These are phyloP conservation scores for Schizothorax lantsangensis DNA, from an alignment of 2,797 vertebrate genomes.

Conservation along the genomic window DNA sequence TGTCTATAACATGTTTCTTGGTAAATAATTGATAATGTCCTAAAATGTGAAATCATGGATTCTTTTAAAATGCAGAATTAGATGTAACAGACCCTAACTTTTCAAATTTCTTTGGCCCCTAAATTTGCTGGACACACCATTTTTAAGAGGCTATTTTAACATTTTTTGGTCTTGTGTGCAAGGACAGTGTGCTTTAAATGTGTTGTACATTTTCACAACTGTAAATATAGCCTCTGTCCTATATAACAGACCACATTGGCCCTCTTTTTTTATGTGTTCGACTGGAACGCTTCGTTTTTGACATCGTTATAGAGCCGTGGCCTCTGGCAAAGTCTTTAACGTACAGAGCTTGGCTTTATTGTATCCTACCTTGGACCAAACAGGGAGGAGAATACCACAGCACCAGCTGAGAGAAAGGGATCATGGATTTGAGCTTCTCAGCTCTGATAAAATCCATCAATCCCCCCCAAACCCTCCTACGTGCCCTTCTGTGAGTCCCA, in stretches of 20 bases:
- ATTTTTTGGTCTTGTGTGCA: background rate
- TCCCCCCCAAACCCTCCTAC: conserved; percentile 61
- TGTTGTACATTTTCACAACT: background rate
- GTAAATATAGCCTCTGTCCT: background rate
- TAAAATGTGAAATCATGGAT: background rate
- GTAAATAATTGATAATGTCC: background rate
- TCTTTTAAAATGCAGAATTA: conserved; percentile 3
- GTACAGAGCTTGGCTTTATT: conserved; percentile 31
- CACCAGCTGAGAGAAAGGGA: conserved; percentile 63
- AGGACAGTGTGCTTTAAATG: background rate
- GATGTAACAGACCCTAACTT: background rate
- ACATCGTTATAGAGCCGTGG: background rate
- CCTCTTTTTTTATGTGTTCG: conserved; percentile 32
- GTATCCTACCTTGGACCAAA: conserved; percentile 30
- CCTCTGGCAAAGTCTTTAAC: conserved; percentile 30
- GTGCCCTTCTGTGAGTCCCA: conserved; percentile 63
- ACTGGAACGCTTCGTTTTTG: conserved; percentile 1
- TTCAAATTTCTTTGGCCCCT: background rate
- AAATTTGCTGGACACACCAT: background rate
- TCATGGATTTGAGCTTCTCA: conserved; percentile 66
- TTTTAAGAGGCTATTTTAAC: conserved; percentile 12
- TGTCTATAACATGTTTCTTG: background rate
- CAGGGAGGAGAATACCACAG: conserved; percentile 29
- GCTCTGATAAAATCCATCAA: conserved; percentile 69
- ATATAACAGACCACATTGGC: conserved; percentile 21